phyloP scores from a whole-genome alignment of 2,888 invertebrate species.

The Synanthedon myopaeformis region DNA sequence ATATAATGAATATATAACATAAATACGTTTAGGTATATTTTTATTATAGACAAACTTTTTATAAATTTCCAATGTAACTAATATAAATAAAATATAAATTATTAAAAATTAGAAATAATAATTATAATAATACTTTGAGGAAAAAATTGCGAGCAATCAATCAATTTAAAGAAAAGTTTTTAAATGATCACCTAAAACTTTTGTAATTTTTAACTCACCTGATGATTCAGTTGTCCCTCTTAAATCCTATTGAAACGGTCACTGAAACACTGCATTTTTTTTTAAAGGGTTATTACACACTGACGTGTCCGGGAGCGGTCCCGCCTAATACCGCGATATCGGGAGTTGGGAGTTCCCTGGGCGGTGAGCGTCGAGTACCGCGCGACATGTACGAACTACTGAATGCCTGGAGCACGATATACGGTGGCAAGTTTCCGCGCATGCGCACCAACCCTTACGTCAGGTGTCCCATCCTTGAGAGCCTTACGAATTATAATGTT shows the following conservation, averaged over 20 bases:
- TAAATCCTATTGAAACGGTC: background rate
- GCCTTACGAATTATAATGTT: slow-evolving; percentile 13
- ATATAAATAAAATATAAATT: too few species aligned
- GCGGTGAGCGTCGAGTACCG: slow-evolving; percentile 11
- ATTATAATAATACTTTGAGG: too few species aligned
- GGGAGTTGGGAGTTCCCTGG: slow-evolving; percentile 1
- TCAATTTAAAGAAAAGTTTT: too few species aligned
- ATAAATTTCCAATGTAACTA: too few species aligned
- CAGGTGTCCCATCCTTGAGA: slow-evolving; percentile 34
- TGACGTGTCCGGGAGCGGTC: background rate
- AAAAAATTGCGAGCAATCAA: too few species aligned
- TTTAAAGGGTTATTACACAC: background rate
- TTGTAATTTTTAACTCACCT: too few species aligned
- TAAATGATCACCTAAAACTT: too few species aligned
- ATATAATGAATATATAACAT: too few species aligned
- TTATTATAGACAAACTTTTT: too few species aligned
- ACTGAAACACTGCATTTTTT: background rate
- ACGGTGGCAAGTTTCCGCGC: slow-evolving; percentile 37
- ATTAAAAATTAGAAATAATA: too few species aligned
- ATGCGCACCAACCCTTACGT: slow-evolving; percentile 25
- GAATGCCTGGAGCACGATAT: slow-evolving; percentile 24
- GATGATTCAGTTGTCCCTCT: too few species aligned
- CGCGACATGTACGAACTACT: slow-evolving; percentile 31
- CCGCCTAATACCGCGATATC: background rate
- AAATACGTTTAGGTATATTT: too few species aligned